phyloP scores from a whole-genome alignment of 2,888 invertebrate genomes.

The Hypercompe scribonia region DNA sequence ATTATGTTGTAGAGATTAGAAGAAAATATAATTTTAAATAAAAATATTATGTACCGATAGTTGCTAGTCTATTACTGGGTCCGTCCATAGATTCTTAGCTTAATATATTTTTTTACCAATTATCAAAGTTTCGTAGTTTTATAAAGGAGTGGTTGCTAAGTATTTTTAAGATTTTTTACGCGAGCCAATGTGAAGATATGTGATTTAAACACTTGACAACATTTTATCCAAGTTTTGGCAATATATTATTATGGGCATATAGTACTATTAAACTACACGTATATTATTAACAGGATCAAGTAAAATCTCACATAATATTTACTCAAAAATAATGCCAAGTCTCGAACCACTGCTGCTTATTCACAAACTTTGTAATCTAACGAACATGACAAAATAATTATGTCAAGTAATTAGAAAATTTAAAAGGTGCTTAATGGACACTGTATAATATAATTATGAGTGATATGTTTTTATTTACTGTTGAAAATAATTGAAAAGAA shows the following conservation, averaged over 20 bases:
- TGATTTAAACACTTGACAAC: constrained; percentile 15
- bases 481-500: background rate
- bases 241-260: background rate
- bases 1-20: constrained; percentile 37
- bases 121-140: constrained; percentile 48
- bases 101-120: constrained; percentile 52
- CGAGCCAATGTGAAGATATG: constrained; percentile 17
- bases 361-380: constrained; percentile 17
- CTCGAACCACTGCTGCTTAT: background rate
- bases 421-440: constrained; percentile 20
- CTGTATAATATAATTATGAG: constrained; percentile 9
- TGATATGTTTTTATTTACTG: constrained; percentile 12
- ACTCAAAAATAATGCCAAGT: constrained; percentile 9
- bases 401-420: constrained; percentile 30
- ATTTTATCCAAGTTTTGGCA: constrained; percentile 5
- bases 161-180: constrained; percentile 33
- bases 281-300: background rate
- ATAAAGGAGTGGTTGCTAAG: constrained; percentile 48
- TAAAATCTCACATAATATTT: background rate
- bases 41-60: constrained; percentile 52
- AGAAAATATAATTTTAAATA: constrained; percentile 29
- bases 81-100: constrained; percentile 60
- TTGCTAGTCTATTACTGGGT: constrained; percentile 60
- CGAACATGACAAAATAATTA: constrained; percentile 33
- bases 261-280: background rate